Evolutionary conservation across 2,797 vertebrate genomes (phyloP).

Genomic region (Oophaga sylvatica): DNA sequence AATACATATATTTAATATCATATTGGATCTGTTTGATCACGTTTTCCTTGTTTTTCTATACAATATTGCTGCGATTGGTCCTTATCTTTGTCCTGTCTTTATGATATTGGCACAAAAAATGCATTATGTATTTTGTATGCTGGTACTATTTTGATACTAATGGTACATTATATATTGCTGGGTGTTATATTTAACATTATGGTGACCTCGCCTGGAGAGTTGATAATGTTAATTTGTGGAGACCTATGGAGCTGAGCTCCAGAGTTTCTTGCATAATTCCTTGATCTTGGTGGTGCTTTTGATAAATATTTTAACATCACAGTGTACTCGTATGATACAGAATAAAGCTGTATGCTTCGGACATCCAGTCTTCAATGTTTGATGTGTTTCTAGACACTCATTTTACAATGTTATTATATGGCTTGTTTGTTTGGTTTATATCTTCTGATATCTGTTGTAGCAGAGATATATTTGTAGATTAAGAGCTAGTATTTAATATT

Average conservation of each 20-base stretch:
- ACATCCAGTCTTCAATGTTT: conserved; percentile 8
- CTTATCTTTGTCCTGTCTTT: too few species aligned
- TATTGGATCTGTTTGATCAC: too few species aligned
- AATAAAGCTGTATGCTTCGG: background rate
- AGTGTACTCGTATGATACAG: conserved; percentile 2
- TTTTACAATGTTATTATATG: background rate
- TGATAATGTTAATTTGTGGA: background rate
- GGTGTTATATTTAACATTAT: background rate
- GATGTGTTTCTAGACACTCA: conserved; percentile 18
- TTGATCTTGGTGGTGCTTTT: conserved; percentile 54
- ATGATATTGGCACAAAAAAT: too few species aligned
- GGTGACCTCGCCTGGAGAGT: background rate
- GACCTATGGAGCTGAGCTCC: background rate
- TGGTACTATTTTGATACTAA: too few species aligned
- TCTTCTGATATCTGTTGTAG: background rate
- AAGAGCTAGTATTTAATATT: background rate
- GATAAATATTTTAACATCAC: conserved; percentile 63
- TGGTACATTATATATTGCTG: too few species aligned
- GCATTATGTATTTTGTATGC: too few species aligned
- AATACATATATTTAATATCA: too few species aligned
- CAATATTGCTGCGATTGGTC: too few species aligned
- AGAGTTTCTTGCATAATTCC: conserved; percentile 27
- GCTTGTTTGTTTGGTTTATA: background rate
- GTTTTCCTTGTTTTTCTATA: too few species aligned
- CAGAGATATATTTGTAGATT: background rate